A percentile compares a stretch with the other conserved stretches of the same genome.
phyloP scores from a whole-genome alignment of 2,113 vertebrate species.

The Hemichromis elongatus region DNA sequence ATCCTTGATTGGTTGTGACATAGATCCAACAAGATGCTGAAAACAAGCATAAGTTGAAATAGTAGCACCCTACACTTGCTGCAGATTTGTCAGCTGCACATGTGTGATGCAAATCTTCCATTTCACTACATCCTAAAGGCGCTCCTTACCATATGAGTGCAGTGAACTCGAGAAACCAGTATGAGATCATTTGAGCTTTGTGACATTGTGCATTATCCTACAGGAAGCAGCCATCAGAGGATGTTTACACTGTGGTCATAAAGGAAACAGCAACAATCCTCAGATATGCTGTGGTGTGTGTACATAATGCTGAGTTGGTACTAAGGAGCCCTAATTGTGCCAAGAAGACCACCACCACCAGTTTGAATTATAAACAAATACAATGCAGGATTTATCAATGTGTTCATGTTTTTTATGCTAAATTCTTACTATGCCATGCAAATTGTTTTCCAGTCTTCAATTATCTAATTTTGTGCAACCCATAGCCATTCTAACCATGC shows the following conservation, averaged over 20 bases:
- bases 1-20: neutral
- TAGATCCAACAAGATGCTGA: neutral
- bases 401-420: neutral
- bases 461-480: neutral
- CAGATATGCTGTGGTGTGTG: neutral
- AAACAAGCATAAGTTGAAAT: neutral
- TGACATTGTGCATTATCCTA: neutral
- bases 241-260: neutral
- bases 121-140: neutral
- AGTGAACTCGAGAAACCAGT: neutral
- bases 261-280: neutral
- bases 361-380: neutral
- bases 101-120: neutral
- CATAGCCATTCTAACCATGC: neutral
- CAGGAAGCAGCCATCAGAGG: neutral
- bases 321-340: neutral
- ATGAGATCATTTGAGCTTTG: neutral
- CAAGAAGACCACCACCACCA: neutral
- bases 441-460: neutral
- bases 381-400: neutral
- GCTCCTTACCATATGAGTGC: neutral
- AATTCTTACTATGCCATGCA: neutral
- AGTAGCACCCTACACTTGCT: neutral
- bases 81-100: neutral
- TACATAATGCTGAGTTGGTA: neutral